phyloP scores from a whole-genome alignment of 2,113 vertebrate species.

The Ammodytes marinus region DNA sequence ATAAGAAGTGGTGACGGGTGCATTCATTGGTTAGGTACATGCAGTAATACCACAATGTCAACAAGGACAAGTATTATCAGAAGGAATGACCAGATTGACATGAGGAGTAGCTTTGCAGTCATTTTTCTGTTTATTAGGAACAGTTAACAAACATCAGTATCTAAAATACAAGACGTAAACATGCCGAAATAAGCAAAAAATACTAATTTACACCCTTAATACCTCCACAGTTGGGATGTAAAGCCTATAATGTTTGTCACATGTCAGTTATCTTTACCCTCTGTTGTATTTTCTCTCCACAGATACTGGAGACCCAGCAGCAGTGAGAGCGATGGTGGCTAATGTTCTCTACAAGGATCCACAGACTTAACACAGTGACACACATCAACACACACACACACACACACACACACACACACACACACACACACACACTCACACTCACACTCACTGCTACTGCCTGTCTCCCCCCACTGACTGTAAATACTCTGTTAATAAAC shows the following conservation, averaged over 20 bases:
- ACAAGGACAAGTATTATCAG: neutral
- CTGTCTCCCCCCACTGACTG: slow-evolving; percentile 26
- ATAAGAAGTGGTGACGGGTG: neutral
- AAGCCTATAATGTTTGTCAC: neutral
- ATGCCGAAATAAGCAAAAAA: too few species aligned
- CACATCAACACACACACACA: slow-evolving; percentile 7
- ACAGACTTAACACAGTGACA: slow-evolving; percentile 23
- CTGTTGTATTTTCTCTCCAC: slow-evolving; percentile 53
- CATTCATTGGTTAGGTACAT: neutral
- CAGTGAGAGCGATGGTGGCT: slow-evolving; percentile 86
- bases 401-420: slow-evolving; percentile 1
- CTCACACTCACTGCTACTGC: neutral
- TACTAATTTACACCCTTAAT: too few species aligned
- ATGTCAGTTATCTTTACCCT: neutral
- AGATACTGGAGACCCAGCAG: slow-evolving; percentile 86
- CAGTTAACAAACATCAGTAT: too few species aligned
- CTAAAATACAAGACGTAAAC: too few species aligned
- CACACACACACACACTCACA: slow-evolving; percentile 19
- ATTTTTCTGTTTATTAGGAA: too few species aligned
- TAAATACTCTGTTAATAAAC: slow-evolving; percentile 73
- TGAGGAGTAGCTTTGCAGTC: too few species aligned
- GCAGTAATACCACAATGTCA: neutral
- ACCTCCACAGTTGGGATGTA: neutral
- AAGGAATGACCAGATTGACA: too few species aligned
- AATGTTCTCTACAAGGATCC: slow-evolving; percentile 86